These are phyloP conservation scores for Centropyge bicolor DNA, from an alignment of 2,797 vertebrate species.

Conservation along the genomic window DNA sequence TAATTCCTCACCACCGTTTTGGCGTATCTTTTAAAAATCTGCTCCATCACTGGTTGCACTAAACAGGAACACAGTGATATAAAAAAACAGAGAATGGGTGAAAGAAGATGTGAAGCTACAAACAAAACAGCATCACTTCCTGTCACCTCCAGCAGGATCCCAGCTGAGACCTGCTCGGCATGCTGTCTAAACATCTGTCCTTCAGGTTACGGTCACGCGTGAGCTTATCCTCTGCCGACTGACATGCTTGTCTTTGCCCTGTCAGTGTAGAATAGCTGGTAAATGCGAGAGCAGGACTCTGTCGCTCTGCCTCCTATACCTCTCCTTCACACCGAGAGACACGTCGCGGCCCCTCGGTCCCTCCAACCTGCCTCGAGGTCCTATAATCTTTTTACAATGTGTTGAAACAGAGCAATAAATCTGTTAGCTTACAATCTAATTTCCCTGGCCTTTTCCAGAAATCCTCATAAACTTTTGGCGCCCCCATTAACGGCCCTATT, in stretches of 20 bases:
- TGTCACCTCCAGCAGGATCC: slow-evolving; percentile 57
- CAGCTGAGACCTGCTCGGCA: slow-evolving; percentile 8
- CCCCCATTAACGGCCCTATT: slow-evolving; percentile 96
- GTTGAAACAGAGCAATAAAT: slow-evolving; percentile 99
- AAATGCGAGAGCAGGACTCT: slow-evolving; percentile 67
- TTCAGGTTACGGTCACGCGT: slow-evolving; percentile 60
- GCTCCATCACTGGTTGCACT: slow-evolving; percentile 1
- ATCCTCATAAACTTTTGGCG: slow-evolving; percentile 97
- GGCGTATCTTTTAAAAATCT: background rate
- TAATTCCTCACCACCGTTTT: background rate
- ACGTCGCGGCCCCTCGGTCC: slow-evolving; percentile 64
- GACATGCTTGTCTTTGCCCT: slow-evolving; percentile 82
- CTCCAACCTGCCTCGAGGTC: slow-evolving; percentile 86
- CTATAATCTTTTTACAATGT: slow-evolving; percentile 97
- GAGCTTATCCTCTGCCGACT: slow-evolving; percentile 64
- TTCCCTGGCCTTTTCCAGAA: slow-evolving; percentile 99
- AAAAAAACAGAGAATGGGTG: background rate
- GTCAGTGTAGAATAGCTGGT: slow-evolving; percentile 79
- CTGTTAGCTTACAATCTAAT: slow-evolving; percentile 99
- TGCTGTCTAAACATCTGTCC: slow-evolving; percentile 72
- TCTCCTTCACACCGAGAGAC: slow-evolving; percentile 72
- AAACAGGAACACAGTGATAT: background rate
- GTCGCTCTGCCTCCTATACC: slow-evolving; percentile 47
- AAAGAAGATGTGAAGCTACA: slow-evolving; percentile 6
- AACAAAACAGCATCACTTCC: slow-evolving; percentile 42